Conservation (phyloP, 2,113 vertebrate species). For the Anolis sagrei region DNA sequence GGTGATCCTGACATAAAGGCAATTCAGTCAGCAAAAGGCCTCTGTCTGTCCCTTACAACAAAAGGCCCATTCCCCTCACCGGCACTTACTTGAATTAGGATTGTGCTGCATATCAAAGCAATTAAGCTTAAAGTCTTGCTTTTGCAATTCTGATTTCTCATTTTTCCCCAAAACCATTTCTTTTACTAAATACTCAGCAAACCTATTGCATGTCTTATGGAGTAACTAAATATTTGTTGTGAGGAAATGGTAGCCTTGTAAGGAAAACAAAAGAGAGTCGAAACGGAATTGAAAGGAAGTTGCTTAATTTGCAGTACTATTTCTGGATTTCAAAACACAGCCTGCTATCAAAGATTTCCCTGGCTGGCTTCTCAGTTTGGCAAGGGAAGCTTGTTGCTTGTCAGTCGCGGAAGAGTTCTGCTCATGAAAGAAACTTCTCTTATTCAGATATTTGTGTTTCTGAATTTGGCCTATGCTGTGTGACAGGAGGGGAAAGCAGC, state of each 20-base stretch:
- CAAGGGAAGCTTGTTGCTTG: constrained; percentile 4
- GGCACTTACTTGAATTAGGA: neutral
- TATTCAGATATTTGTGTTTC: neutral
- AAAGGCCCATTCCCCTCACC: too few species aligned
- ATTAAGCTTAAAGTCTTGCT: neutral
- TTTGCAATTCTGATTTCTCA: neutral
- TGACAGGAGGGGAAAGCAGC: constrained; percentile 27
- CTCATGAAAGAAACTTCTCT: constrained; percentile 12
- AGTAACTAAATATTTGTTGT: constrained; percentile 29
- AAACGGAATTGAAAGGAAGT: constrained; percentile 50
- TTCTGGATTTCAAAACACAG: neutral
- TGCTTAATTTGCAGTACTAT: constrained; percentile 53
- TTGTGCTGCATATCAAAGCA: neutral
- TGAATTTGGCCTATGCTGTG: constrained; percentile 18
- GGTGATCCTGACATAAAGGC: too few species aligned
- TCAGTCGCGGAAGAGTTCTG: neutral
- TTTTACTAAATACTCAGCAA: neutral
- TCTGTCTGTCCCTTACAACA: too few species aligned
- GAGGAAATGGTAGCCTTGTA: constrained; percentile 16
- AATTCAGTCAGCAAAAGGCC: too few species aligned
- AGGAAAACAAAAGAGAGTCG: constrained; percentile 39
- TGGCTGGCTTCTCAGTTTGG: constrained; percentile 28
- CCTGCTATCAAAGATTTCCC: constrained; percentile 11
- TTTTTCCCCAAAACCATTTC: constrained; percentile 4
- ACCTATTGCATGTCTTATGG: neutral